A percentile compares a stretch with the other conserved stretches of the same genome.
phyloP scores from a whole-genome alignment of 2,113 vertebrate species.

The Corydoras sp. region DNA sequence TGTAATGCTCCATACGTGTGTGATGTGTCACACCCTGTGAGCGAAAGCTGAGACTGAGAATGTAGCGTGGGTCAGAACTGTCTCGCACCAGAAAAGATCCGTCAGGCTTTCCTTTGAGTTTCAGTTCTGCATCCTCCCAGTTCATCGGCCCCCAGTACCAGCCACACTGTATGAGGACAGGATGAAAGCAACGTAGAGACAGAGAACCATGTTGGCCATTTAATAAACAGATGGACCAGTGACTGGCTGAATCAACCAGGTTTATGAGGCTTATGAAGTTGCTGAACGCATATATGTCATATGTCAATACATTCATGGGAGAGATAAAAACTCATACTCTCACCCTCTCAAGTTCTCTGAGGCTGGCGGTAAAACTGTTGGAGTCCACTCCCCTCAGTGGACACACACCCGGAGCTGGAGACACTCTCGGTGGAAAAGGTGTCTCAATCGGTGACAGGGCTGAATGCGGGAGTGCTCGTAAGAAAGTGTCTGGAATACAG shows the following conservation, averaged over 20 bases:
- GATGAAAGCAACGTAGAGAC: background rate
- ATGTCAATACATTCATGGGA: no score
- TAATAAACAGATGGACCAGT: no score
- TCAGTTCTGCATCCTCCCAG: conserved; percentile 97
- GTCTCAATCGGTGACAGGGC: conserved; percentile 55
- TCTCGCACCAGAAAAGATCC: conserved; percentile 96
- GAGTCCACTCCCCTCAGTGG: conserved; percentile 79
- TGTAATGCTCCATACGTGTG: conserved; percentile 92
- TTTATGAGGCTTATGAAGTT: no score
- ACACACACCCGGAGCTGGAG: conserved; percentile 69
- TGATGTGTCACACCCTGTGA: conserved; percentile 93
- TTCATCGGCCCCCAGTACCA: conserved; percentile 99
- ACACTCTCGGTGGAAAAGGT: conserved; percentile 60
- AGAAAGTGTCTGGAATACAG: conserved; percentile 74
- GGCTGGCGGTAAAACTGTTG: conserved; percentile 88
- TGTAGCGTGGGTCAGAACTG: conserved; percentile 92
- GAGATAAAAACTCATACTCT: background rate
- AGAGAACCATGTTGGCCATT: background rate
- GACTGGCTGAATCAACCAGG: no score
- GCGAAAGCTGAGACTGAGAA: conserved; percentile 95
- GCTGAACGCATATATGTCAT: no score
- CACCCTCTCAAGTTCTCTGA: conserved; percentile 91
- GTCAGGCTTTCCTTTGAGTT: conserved; percentile 89
- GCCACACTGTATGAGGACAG: conserved; percentile 69
- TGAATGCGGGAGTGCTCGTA: conserved; percentile 71